Conservation (phyloP, 2,797 vertebrate species). For the Eulemur albifrons region DNA sequence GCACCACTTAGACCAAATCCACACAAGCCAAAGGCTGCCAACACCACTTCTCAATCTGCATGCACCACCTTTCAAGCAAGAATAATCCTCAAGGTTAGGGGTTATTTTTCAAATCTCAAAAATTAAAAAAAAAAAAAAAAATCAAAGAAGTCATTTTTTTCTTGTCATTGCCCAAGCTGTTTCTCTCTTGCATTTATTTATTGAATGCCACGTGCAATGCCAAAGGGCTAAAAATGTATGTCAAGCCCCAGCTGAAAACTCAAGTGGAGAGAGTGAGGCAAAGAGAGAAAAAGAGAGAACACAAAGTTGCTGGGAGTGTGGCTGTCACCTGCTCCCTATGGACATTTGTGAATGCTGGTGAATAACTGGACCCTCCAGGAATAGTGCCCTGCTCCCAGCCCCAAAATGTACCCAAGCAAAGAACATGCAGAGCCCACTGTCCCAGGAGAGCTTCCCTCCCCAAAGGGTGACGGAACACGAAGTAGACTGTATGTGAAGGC, state of each 20-base stretch:
- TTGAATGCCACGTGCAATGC: slow-evolving; percentile 77
- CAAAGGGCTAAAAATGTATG: slow-evolving; percentile 80
- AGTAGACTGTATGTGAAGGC: slow-evolving; percentile 81
- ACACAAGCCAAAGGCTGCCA: slow-evolving; percentile 35
- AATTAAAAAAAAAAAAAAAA: slow-evolving; percentile 71
- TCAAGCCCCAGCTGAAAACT: slow-evolving; percentile 80
- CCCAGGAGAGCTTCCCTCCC: slow-evolving; percentile 66
- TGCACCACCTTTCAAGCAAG: slow-evolving; percentile 80
- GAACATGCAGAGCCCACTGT: slow-evolving; percentile 69
- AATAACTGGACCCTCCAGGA: slow-evolving; percentile 75
- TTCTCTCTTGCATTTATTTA: slow-evolving; percentile 74
- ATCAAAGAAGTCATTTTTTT: slow-evolving; percentile 80
- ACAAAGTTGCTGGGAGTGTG: slow-evolving; percentile 62
- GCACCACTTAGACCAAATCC: slow-evolving; percentile 47
- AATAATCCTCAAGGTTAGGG: slow-evolving; percentile 82
- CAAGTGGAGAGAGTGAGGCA: slow-evolving; percentile 70
- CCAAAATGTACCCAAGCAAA: slow-evolving; percentile 69
- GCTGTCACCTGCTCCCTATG: slow-evolving; percentile 62
- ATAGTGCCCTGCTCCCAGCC: slow-evolving; percentile 68
- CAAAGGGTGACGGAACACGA: slow-evolving; percentile 70
- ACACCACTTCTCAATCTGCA: slow-evolving; percentile 35
- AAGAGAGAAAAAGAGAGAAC: slow-evolving; percentile 72
- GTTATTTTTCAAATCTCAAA: slow-evolving; percentile 84
- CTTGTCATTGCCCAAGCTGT: slow-evolving; percentile 80
- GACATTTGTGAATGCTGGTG: slow-evolving; percentile 79